Evolutionary conservation across 2,888 invertebrate genomes (phyloP).

Genomic region (Amphipyra tragopoginis): DNA sequence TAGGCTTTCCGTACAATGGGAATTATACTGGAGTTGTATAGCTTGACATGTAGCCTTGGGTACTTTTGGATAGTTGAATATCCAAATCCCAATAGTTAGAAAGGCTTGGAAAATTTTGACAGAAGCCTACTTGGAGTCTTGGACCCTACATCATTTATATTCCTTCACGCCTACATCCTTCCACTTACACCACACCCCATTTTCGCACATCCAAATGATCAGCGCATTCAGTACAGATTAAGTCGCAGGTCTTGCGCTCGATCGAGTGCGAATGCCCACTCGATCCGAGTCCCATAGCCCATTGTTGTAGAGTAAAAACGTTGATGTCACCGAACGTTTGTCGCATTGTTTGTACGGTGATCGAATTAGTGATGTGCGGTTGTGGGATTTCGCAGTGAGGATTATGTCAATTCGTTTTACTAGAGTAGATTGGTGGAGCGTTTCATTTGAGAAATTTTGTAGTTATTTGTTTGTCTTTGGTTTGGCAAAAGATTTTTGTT

Average conservation of each 20-base stretch:
- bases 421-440: slow-evolving; percentile 21
- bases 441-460: slow-evolving; percentile 17
- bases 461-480: slow-evolving; percentile 9
- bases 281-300: slow-evolving; percentile 55
- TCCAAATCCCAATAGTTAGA: no score
- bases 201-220: slow-evolving; percentile 74
- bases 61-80: no score
- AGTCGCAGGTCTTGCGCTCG: slow-evolving; percentile 78
- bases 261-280: slow-evolving; percentile 77
- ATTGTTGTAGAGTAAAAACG: slow-evolving; percentile 55
- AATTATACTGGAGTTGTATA: no score
- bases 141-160: no score
- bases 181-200: slow-evolving; percentile 57
- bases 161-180: slow-evolving; percentile 13
- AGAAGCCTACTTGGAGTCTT: no score
- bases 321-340: slow-evolving; percentile 52
- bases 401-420: slow-evolving; percentile 42
- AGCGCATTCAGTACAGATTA: slow-evolving; percentile 82
- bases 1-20: no score
- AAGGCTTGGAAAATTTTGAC: no score
- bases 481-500: not conserved
- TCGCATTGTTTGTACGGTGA: slow-evolving; percentile 65
- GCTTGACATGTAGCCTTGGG: no score
- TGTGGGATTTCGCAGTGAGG: slow-evolving; percentile 47
- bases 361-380: slow-evolving; percentile 67